A percentile compares a stretch with the other conserved stretches of the same genome.
These are phyloP conservation scores for Cynaeus angustus DNA, from an alignment of 2,888 invertebrate species.

Conservation along the genomic window DNA sequence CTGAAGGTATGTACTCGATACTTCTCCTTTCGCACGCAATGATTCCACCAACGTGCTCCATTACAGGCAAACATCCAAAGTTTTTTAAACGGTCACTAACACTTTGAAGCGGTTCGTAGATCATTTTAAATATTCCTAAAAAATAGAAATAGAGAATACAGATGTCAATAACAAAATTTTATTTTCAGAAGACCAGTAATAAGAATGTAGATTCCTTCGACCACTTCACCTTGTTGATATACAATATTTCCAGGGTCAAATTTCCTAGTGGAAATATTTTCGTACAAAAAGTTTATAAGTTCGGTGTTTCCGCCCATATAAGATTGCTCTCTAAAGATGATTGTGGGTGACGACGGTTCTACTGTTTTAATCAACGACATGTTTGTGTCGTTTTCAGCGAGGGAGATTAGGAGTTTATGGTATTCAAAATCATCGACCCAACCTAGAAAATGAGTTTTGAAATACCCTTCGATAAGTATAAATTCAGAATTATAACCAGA, in stretches of 20 bases:
- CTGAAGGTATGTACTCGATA: conserved; percentile 77
- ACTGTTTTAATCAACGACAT: conserved; percentile 63
- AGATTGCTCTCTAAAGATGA: conserved; percentile 59
- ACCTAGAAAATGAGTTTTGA: too few species aligned
- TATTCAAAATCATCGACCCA: conserved; percentile 54
- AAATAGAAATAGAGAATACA: too few species aligned
- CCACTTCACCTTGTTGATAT: conserved; percentile 62
- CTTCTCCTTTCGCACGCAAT: conserved; percentile 72
- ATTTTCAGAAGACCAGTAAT: conserved; percentile 68
- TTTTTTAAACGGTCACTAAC: conserved; percentile 6
- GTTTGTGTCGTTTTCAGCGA: conserved; percentile 7
- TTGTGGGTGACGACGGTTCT: conserved; percentile 73
- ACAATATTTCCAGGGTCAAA: conserved; percentile 54
- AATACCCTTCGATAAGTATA: too few species aligned
- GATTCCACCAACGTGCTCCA: conserved; percentile 72
- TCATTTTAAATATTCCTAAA: conserved; percentile 17
- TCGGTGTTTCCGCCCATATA: conserved; percentile 54
- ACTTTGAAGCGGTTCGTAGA: conserved; percentile 53
- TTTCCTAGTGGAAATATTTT: conserved; percentile 48
- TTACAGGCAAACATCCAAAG: conserved; percentile 73
- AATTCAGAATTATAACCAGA: background rate
- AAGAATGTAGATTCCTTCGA: conserved; percentile 70
- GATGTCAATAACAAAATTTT: too few species aligned
- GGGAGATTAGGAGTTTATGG: conserved; percentile 9
- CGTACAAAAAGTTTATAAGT: conserved; percentile 53